Evolutionary conservation across 2,888 invertebrate species (phyloP).

Genomic region (Drosophila rubida): DNA sequence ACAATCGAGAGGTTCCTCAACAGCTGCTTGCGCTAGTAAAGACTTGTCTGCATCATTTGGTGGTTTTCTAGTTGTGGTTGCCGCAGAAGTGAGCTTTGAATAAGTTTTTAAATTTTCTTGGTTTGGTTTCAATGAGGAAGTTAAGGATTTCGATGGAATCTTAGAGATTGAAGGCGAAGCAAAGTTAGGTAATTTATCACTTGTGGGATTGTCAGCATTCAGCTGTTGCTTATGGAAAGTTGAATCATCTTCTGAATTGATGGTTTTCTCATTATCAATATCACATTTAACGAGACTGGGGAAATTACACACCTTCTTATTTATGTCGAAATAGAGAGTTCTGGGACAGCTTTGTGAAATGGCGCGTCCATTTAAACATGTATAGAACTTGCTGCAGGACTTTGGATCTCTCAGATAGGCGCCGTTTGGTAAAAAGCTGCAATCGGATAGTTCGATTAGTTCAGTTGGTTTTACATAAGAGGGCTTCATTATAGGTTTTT

Average conservation of each 20-base stretch:
- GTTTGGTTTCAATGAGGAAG: background rate
- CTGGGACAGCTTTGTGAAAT: slow-evolving; percentile 41
- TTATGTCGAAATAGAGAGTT: slow-evolving; percentile 45
- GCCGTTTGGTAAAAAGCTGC: slow-evolving; percentile 40
- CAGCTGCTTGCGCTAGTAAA: background rate
- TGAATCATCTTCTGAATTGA: background rate
- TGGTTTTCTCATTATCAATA: background rate
- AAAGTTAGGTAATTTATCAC: too few species aligned
- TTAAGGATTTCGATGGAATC: background rate
- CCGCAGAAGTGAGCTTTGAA: background rate
- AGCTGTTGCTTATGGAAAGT: background rate
- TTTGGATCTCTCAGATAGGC: slow-evolving; percentile 27
- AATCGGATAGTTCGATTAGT: slow-evolving; percentile 1
- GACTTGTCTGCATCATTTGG: background rate
- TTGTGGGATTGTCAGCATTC: background rate
- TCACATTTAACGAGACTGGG: slow-evolving; percentile 44
- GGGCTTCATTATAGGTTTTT: background rate
- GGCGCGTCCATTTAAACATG: slow-evolving; percentile 38
- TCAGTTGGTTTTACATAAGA: background rate
- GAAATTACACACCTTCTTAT: slow-evolving; percentile 43
- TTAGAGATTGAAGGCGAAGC: background rate
- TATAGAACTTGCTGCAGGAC: slow-evolving; percentile 45
- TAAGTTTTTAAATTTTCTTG: too few species aligned
- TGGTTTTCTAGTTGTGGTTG: background rate
- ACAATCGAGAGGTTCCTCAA: background rate